These are phyloP conservation scores for Emesis furor DNA, from an alignment of 2,888 invertebrate genomes.

Conservation along the genomic window DNA sequence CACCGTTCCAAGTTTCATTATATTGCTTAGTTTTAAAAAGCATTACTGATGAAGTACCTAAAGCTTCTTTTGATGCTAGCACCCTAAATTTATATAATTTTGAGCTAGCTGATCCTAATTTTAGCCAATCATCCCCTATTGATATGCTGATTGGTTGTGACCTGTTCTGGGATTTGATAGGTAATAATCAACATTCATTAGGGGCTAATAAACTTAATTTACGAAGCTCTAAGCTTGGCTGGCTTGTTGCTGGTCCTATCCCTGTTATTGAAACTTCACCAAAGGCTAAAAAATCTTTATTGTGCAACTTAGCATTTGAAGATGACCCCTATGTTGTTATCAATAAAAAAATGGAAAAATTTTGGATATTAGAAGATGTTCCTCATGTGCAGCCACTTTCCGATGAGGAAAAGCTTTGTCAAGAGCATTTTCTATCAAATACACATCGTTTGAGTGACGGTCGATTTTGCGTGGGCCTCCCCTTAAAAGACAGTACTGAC, in stretches of 20 bases:
- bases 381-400: slow-evolving; percentile 29
- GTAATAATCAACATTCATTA: slow-evolving; percentile 41
- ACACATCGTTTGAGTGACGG: slow-evolving; percentile 35
- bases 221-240: slow-evolving; percentile 64
- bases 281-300: background rate
- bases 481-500: slow-evolving; percentile 39
- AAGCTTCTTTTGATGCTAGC: slow-evolving; percentile 8
- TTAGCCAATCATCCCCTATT: slow-evolving; percentile 41
- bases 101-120: slow-evolving; percentile 59
- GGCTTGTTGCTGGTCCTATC: slow-evolving; percentile 60
- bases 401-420: slow-evolving; percentile 46
- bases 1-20: slow-evolving; percentile 49
- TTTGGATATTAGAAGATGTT: slow-evolving; percentile 53
- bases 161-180: slow-evolving; percentile 60
- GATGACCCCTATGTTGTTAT: background rate
- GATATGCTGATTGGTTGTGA: slow-evolving; percentile 60
- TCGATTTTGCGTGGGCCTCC: slow-evolving; percentile 49
- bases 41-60: slow-evolving; percentile 35
- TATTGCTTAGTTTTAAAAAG: slow-evolving; percentile 33
- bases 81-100: slow-evolving; percentile 31
- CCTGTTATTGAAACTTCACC: background rate
- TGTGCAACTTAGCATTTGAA: background rate
- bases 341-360: slow-evolving; percentile 29
- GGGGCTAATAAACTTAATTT: slow-evolving; percentile 49
- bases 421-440: slow-evolving; percentile 42